phyloP scores from a whole-genome alignment of 2,888 invertebrate species.

The Alloplasta piceator region DNA sequence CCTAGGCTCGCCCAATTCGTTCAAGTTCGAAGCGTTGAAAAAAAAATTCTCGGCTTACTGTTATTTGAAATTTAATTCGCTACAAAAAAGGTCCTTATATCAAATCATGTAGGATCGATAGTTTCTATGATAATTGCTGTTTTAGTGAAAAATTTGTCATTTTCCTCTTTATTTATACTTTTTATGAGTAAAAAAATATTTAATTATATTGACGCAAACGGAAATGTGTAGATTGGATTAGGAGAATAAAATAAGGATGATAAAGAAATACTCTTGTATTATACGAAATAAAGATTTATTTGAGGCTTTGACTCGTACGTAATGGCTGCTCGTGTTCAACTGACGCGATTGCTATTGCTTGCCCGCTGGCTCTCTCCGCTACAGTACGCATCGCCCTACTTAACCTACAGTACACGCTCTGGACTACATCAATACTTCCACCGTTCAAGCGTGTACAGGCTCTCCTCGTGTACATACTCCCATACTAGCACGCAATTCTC shows the following conservation, averaged over 20 bases:
- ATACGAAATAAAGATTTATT: constrained; percentile 4
- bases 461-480: constrained; percentile 7
- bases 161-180: too few relatives aligned
- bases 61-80: too few relatives aligned
- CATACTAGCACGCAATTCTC: constrained; percentile 34
- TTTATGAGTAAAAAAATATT: too few relatives aligned
- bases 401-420: not conserved
- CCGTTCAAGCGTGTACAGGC: constrained; percentile 3
- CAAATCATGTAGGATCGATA: too few relatives aligned
- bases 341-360: not conserved
- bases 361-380: constrained; percentile 5
- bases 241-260: not conserved
- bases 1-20: too few relatives aligned
- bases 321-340: not conserved
- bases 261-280: not conserved
- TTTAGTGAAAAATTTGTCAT: too few relatives aligned
- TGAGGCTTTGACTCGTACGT: not conserved
- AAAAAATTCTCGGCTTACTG: too few relatives aligned
- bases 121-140: too few relatives aligned
- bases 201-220: constrained; percentile 6
- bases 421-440: constrained; percentile 7
- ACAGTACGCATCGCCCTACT: not conserved
- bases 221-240: not conserved
- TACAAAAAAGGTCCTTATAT: too few relatives aligned
- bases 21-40: too few relatives aligned